Evolutionary conservation across 2,113 vertebrate genomes (phyloP), one percentile per base, ranked within the genome.

Genomic region (Nesogale talazaci): DNA sequence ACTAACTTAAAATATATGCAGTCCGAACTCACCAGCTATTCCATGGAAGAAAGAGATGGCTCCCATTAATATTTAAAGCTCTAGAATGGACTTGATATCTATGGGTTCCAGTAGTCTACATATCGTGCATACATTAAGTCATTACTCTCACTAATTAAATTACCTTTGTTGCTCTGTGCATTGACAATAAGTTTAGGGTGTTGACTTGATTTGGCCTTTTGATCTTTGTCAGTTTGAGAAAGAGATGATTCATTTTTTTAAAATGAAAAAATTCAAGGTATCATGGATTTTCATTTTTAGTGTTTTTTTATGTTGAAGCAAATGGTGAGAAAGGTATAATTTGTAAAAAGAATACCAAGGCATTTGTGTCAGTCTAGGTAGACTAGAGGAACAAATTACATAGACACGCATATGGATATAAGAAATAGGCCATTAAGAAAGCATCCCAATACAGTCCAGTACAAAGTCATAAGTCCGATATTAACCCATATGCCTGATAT

Each of bases 221-320:
- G 19, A 92, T 80, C 57, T 91, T 23, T 80, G 27, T 74, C 40
- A 89, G 23, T 15, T 81, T 84, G 77, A 93, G 87, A 84, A 89
- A 29, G n/a, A 77, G 12, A 72, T 94, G 29, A 52, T 10, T 69
- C 72, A n/a, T n/a, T 95, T 78, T 79, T 29, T 56, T 92, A 86
- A 89, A 56, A 29, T 81, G 4, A 89, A 86, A 86, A 56, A 81
- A 3, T 74, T 15, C 77, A 75, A 27, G 8, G 3, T 77, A 88
- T 42, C 46, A 36, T 79, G 79, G 52, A 8, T 80, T 83, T 52
- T 25, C 3, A 74, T n/a, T 75, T 93, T 83, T 82, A 79, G 2
- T 67, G 82, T 82, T 84, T 79, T 79, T 20, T 83, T 29, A 86
- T 59, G 77, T 42, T 88, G 16, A 95, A 90, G 59, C 29, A 83